Base-by-base conservation (phyloP, 2,113 vertebrate genomes). In the Pygoscelis adeliae region DNA sequence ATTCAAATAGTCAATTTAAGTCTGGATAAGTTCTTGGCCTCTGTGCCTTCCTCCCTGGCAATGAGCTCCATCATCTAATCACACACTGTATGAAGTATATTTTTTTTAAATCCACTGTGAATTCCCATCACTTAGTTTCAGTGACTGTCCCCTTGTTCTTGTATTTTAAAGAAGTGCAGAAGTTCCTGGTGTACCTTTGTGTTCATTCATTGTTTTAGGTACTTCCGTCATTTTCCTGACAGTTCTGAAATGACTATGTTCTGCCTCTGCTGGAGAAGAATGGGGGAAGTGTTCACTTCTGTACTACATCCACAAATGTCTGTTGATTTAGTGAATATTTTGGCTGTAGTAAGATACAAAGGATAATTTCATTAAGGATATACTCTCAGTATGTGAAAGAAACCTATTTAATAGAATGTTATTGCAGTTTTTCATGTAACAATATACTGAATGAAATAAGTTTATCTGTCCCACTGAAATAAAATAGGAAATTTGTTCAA, bases 371-470 rank as follows among this genome's bases (percentile, higher is more conserved):
- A 52, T 80, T 67, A 89, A 79, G 50, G 30, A 10, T n/a, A n/a
- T 20, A 21, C 42, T 78, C 56, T 83, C 61, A 56, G 67, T 85
- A 84, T 74, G 71, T 47, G 44, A 59, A 81, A 94, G 78, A 93
- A 94, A 67, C 85, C 77, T 38, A 22, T 88, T 96, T 67, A 92
- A 89, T 90, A n/a, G 26, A 92, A 72, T 87, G 74, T 85, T 84
- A 69, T 13, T 89, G 61, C n/a, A 55, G 30, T 50, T 97, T 93
- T 96, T 97, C 42, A 61, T 97, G 88, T 97, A 74, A 76, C 40
- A 63, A 8, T 77, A 21, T 72, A 56, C 17, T 9, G 50, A 70
- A 65, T 56, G 46, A 90, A 90, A 21, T 46, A 65, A 85, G 62
- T 67, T 59, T 46, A 63, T 84, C 62, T 66, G 55, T 84, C 49